A percentile compares a stretch with the other conserved stretches of the same genome.
These are phyloP conservation scores for Pterobdella sp. DNA, from an alignment of 2,888 invertebrate species.

Conservation along the genomic window DNA sequence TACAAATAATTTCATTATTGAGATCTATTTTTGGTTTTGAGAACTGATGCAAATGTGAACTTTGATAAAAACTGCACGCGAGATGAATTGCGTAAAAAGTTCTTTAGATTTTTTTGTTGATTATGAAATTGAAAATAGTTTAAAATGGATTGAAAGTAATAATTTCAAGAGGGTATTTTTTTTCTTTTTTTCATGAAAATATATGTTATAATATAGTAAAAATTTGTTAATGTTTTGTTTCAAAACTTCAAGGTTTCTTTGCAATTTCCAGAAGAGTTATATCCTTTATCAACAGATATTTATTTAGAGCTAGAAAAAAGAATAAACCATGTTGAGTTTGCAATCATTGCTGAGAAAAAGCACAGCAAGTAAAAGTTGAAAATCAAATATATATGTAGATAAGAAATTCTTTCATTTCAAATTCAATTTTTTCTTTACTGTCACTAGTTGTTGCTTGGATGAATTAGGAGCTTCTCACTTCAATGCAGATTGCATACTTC, in stretches of 20 bases:
- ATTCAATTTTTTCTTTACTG: neutral
- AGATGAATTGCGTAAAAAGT: no score
- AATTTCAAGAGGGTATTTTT: slow-evolving; percentile 6
- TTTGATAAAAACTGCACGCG: no score
- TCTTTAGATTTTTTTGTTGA: no score
- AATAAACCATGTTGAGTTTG: neutral
- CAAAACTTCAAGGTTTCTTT: slow-evolving; percentile 2
- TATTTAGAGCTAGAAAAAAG: neutral
- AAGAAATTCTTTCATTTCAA: neutral
- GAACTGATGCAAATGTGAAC: no score
- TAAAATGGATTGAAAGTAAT: neutral
- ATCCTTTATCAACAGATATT: neutral
- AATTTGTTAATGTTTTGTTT: neutral
- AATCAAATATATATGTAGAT: neutral
- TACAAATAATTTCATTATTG: no score
- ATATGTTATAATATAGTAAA: no score
- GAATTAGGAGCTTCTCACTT: slow-evolving; percentile 82
- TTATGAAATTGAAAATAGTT: no score
- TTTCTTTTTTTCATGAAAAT: neutral
- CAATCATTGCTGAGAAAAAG: slow-evolving; percentile 13
- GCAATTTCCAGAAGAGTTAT: slow-evolving; percentile 7
- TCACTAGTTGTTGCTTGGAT: slow-evolving; percentile 74
- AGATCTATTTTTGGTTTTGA: no score
- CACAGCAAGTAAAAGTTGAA: neutral
- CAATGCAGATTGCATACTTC: slow-evolving; percentile 73